Base-by-base conservation (phyloP, 2,888 invertebrate species). In the Drosophila buzzatii region DNA sequence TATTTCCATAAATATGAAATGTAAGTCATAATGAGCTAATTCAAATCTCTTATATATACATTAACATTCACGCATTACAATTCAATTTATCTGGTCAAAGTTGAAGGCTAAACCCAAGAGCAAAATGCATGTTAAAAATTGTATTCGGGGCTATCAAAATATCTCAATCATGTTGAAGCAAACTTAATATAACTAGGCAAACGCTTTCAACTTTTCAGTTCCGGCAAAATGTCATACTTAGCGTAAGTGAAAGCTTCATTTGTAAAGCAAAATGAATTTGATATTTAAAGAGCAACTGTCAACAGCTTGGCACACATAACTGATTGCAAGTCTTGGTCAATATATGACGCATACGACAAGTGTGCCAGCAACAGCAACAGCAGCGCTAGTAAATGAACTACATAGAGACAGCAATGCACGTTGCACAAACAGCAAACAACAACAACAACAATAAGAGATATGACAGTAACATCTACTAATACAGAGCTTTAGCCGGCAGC, bases 271-370 rank as follows among this genome's bases (percentile, higher is more conserved):
- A 57, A 44, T 45, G 35, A 35, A 27, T 44, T 58, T 27, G 27
- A 45, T 31, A 31, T 37, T 35, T 20, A 59, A 63, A 37, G 44
- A 18, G 35, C 18, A 35, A 12, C 53, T 70, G 70, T 70, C 70
- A 70, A 55, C 70, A 58, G 69, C 58, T 51, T 68, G 62, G 51
- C 35, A 57, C 56, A 70, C 42, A 49, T 70, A 49, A 59, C 39
- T 61, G 44, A 55, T 55, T 41, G 55, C 39, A 8, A 41, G 49
- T 33, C 51, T 55, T 57, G 57, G 64, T 65, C 72, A 56, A 69
- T 35, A 73, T 62, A 81, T 77, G 61, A 81, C 74, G 75, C 78
- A 81, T 81, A 81, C 80, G 83, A 57, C 71, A 68, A 68, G 83
- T 64, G 70, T 69, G 76, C 65, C 63, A 76, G 55, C 31, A 18